Evolutionary conservation across 2,113 vertebrate species (phyloP).

Genomic region (Ptilonorhynchus violaceus): DNA sequence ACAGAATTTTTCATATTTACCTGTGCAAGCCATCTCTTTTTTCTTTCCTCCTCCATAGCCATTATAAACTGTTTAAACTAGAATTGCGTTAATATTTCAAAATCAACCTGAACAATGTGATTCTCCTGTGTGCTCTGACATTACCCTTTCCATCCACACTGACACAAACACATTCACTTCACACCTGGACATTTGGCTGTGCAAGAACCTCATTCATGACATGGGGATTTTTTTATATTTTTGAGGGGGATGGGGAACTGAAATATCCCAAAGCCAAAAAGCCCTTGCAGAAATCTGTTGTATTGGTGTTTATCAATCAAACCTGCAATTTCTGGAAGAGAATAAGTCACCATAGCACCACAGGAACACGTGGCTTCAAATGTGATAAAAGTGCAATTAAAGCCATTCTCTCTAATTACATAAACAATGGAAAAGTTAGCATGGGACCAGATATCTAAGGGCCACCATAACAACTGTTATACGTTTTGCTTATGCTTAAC

Average conservation of each 20-base stretch:
- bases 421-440: background rate
- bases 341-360: background rate
- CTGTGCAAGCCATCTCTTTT: background rate
- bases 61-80: background rate
- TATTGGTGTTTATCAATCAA: background rate
- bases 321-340: background rate
- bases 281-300: background rate
- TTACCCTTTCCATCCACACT: background rate
- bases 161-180: background rate
- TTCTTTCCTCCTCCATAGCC: too few species aligned
- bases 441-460: background rate
- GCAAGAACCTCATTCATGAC: background rate
- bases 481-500: background rate
- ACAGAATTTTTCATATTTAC: background rate
- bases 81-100: background rate
- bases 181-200: background rate
- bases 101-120: background rate
- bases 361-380: background rate
- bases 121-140: background rate
- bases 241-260: accelerated
- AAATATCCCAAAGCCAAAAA: background rate
- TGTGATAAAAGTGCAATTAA: background rate
- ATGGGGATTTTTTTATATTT: background rate
- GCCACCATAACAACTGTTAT: background rate
- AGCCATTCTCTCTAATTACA: background rate